Evolutionary conservation across 2,113 vertebrate species (phyloP).

Genomic region (Rhynchomys soricoides): DNA sequence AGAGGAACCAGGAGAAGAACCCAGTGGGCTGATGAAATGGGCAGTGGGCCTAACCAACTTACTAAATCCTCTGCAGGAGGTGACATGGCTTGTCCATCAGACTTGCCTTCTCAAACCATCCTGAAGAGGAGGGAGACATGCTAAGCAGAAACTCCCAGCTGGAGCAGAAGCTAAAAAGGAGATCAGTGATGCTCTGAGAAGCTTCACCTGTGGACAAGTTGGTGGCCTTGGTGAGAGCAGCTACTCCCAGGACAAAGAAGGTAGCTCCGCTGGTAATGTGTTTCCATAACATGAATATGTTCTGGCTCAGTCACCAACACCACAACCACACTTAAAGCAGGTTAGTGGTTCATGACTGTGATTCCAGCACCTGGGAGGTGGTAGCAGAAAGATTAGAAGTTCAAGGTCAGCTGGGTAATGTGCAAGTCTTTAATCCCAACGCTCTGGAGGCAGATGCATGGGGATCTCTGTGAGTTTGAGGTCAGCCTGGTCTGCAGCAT

Average conservation of each 20-base stretch:
- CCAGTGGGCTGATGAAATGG: neutral
- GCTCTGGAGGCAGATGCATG: too few species aligned
- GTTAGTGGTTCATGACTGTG: neutral
- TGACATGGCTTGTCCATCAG: neutral
- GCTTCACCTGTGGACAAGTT: neutral
- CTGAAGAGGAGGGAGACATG: neutral
- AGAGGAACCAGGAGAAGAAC: neutral
- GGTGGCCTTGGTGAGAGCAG: neutral
- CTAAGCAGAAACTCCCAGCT: neutral
- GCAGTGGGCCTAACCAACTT: neutral
- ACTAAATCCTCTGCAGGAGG: neutral
- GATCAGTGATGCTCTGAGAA: neutral
- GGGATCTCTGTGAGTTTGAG: neutral
- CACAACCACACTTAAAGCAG: neutral
- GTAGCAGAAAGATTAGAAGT: neutral
- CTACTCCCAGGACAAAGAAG: neutral
- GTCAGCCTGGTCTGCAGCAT: neutral
- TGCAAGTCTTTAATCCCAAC: too few species aligned
- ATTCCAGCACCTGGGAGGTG: neutral
- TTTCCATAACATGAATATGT: neutral
- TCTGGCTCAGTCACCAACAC: neutral
- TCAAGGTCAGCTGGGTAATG: neutral
- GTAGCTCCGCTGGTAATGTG: neutral
- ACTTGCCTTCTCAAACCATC: neutral
- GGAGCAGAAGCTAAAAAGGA: neutral